Conservation (phyloP, 2,888 invertebrate species). For the Tipula confusa region DNA sequence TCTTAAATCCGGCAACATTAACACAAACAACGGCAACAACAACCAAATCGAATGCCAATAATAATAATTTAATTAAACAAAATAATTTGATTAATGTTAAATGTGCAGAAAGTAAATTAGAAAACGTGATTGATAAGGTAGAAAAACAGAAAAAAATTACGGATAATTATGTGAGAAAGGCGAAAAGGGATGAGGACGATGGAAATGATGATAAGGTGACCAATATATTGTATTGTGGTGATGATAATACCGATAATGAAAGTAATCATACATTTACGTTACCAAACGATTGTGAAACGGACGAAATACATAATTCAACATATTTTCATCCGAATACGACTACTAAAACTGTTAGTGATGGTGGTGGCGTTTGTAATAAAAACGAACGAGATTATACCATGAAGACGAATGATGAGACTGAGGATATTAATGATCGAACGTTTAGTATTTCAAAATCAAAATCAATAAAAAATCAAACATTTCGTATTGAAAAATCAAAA, state of each 20-base stretch:
- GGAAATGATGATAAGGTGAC: background rate
- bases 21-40: background rate
- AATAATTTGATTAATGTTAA: conserved; percentile 21
- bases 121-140: background rate
- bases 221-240: background rate
- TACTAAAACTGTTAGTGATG: background rate
- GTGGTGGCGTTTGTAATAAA: background rate
- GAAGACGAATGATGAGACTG: background rate
- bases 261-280: background rate
- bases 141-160: background rate
- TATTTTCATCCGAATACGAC: background rate
- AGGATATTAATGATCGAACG: conserved; percentile 17
- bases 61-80: conserved; percentile 20
- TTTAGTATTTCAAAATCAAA: conserved; percentile 27
- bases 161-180: background rate
- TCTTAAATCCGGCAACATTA: background rate
- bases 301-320: background rate
- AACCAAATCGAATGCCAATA: conserved; percentile 3
- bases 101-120: background rate
- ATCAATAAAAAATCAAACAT: conserved; percentile 15
- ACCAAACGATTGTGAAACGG: background rate
- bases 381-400: background rate
- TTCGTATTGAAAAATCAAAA: background rate
- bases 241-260: background rate
- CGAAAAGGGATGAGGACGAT: background rate